Conservation (phyloP, 92 coral and sea anemone genomes). For the Ricordea florida region DNA sequence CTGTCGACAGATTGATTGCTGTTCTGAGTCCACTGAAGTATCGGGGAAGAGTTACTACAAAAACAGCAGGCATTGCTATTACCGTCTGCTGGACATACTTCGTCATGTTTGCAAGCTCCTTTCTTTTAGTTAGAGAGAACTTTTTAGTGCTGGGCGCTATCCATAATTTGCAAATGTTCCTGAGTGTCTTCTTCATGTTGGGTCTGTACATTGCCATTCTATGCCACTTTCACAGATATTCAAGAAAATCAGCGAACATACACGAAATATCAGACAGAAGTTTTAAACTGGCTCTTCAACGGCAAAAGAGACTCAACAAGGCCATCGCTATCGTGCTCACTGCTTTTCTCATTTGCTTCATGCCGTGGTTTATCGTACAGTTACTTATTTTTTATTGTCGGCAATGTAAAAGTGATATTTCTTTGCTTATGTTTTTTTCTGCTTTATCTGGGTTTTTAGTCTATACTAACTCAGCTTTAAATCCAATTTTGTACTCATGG, state of each 20-base stretch:
- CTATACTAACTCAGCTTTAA: constrained; percentile 10
- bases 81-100: constrained; percentile 14
- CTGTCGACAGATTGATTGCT: constrained; percentile 12
- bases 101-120: background rate
- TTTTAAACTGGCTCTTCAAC: background rate
- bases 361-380: constrained; percentile 23
- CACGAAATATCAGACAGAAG: background rate
- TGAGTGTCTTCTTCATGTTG: background rate
- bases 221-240: constrained; percentile 1
- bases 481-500: constrained; percentile 19
- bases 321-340: background rate
- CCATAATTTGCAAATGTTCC: constrained; percentile 1
- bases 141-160: constrained; percentile 19
- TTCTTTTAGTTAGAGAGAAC: background rate
- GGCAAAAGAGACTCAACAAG: constrained; percentile 2
- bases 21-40: background rate
- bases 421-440: constrained; percentile 5
- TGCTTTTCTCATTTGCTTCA: constrained; percentile 15
- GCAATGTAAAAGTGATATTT: constrained; percentile 5
- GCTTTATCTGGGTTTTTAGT: background rate
- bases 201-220: background rate
- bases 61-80: background rate
- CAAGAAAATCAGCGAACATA: background rate
- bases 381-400: background rate
- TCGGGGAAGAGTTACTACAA: background rate